Evolutionary conservation across 2,888 invertebrate genomes (phyloP).

Genomic region (Sepiola atlantica): DNA sequence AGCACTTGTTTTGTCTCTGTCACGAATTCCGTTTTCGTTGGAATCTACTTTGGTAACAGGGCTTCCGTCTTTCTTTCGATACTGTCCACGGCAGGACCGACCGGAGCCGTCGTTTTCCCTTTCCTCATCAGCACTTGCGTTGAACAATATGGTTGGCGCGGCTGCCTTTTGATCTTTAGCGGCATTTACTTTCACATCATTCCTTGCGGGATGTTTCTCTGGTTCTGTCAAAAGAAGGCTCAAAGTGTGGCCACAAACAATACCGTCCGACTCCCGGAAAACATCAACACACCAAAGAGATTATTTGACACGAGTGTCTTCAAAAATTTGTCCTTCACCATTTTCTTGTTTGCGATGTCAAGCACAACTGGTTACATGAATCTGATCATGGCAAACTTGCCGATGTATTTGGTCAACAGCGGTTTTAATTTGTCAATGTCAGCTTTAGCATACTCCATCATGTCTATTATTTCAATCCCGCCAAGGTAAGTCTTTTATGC

Average conservation of each 20-base stretch:
- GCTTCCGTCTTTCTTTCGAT: conserved; percentile 24
- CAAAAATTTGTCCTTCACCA: not conserved
- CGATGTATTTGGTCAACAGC: not conserved
- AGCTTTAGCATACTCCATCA: not conserved
- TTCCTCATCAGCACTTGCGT: not conserved
- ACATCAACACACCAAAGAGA: not conserved
- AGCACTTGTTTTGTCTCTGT: not conserved
- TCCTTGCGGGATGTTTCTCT: not conserved
- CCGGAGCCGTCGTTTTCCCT: not conserved
- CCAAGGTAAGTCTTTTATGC: not conserved
- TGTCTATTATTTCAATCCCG: not conserved
- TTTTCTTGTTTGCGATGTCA: not conserved
- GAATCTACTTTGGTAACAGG: conserved; percentile 35
- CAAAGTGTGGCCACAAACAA: not conserved
- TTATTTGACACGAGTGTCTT: conserved; percentile 17
- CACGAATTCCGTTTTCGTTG: not conserved
- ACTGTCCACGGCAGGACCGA: not conserved
- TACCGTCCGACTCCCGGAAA: not conserved
- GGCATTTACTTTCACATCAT: not conserved
- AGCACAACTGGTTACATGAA: not conserved
- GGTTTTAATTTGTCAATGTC: conserved; percentile 23
- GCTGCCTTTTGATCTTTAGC: not conserved
- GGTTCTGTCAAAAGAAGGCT: conserved; percentile 35
- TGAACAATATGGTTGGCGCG: conserved; percentile 12
- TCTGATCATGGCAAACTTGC: not conserved